Evolutionary conservation across 1,140 invertebrate species (phyloP), one percentile per base, ranked within the genome.

Genomic region (Lysiphlebus fabarum): DNA sequence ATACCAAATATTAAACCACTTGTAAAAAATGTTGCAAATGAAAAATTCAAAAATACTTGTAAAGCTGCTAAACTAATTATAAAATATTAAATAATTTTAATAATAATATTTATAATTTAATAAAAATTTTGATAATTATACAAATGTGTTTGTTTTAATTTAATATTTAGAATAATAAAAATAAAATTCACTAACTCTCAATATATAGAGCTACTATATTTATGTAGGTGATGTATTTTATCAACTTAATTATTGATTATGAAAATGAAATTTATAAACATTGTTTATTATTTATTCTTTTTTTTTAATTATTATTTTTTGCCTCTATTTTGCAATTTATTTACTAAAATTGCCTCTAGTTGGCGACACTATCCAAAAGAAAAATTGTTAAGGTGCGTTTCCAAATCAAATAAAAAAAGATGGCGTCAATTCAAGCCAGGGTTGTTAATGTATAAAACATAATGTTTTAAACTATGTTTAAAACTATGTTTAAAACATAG

Each of bases 1-100:
- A 92, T 92, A 11, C 81, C 85, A 78, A 97, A 92, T 69, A 98
- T 90, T 40, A 95, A 74, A 38, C 91, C 92, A 80, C 90, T 87
- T 65, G 93, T 92, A 73, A 97, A 87, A 66, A 95, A 81, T 63
- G 89, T 93, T 64, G 83, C 84, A 26, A 93, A 48, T 38, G 84
- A 85, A n/a, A 85, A 74, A 73, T 90, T 93, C 59, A 96, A 70
- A 62, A 95, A 80, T 63, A 96, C 83, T 42, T 93, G 82, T 47
- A 90, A 85, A 54, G 93, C 65, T 0, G 92, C 82, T 61, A 92
- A 72, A 62, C 93, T 95, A 80, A 51, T 65, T 65, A 59, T 73
- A 68, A 62, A 65, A 48, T 53, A 33, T 61, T 37, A 9, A 37
- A 42, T 54, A 48, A 43, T 43, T 53, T 57, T 14, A 47, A 41